Evolutionary conservation across 2,888 invertebrate species (phyloP).

Genomic region (Leptinotarsa haldemani): DNA sequence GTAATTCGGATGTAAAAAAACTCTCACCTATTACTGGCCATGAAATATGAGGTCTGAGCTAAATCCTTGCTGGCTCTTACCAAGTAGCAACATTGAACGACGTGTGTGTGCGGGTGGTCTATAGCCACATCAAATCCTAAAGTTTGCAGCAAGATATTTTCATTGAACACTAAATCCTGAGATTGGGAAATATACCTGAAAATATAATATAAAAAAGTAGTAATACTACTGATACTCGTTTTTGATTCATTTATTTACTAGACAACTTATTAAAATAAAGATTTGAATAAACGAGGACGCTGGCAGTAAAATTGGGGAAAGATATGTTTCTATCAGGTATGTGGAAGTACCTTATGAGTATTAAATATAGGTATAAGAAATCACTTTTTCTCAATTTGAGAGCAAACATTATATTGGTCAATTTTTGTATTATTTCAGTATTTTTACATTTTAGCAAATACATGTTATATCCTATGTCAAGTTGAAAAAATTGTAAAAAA

Average conservation of each 20-base stretch:
- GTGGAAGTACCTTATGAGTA: too few relatives aligned
- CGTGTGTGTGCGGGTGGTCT: constrained; percentile 97
- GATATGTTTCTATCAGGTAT: too few relatives aligned
- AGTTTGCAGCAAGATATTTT: constrained; percentile 96
- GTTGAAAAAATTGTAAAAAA: too few relatives aligned
- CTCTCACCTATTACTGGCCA: constrained; percentile 93
- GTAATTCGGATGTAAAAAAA: constrained; percentile 11
- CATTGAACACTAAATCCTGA: constrained; percentile 95
- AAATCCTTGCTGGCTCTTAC: constrained; percentile 96
- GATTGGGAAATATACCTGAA: constrained; percentile 77
- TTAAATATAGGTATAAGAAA: too few relatives aligned
- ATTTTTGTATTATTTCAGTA: too few relatives aligned
- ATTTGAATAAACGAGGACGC: too few relatives aligned
- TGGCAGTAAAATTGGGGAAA: not conserved
- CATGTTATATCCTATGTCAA: too few relatives aligned
- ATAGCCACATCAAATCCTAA: constrained; percentile 98
- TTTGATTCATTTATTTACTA: too few relatives aligned
- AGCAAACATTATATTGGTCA: too few relatives aligned
- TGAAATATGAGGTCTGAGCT: constrained; percentile 97
- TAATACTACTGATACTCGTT: not conserved
- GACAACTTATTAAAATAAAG: too few relatives aligned
- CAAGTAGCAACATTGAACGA: constrained; percentile 95
- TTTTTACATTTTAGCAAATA: too few relatives aligned
- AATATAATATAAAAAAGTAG: not conserved
- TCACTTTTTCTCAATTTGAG: too few relatives aligned